Evolutionary conservation across 2,113 vertebrate genomes (phyloP), one percentile per base, ranked within the genome.

Genomic region (Tricholaema leucomelas): DNA sequence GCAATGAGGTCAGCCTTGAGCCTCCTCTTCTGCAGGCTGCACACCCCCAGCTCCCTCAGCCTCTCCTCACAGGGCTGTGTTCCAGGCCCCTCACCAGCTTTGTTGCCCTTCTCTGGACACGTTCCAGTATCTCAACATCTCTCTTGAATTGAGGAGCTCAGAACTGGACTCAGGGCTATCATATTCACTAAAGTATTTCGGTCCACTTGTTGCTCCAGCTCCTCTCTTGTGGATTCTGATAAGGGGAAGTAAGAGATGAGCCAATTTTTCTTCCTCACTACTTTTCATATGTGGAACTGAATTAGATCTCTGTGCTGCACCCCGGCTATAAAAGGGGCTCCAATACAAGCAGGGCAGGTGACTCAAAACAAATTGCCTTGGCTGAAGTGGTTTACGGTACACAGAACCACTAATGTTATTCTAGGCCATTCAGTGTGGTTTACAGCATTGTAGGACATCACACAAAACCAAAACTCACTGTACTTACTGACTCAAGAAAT

Each of bases 291-390:
- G 59, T 58, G 40, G 73, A 66, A 71, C 88, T 96, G 93, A 96
- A 96, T 94, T 88, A 94, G 80, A 86, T 85, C 90, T 96, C 91
- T 94, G 83, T 91, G 85, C 87, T 93, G 44, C 1, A 0, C 72
- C 36, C 2, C 15, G 85, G 77, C 80, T 94, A 88, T 95, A 94
- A 95, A 96, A 97, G 61, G 74, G 77, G 16, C 91, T 94, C 86
- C 90, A 83, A 88, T 78, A 85, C 70, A 91, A 59, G 65, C 90
- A 93, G 69, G 94, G 95, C 96, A 97, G 96, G 96, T 96, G 95
- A 97, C 91, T 90, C 94, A 94, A 96, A 93, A 97, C 96, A 97
- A 97, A 96, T 97, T 92, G 78, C 87, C 85, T 95, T 96, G 94
- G 96, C 82, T 95, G 95, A 95, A 96, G 93, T 90, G 84, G 92